Evolutionary conservation across 2,113 vertebrate genomes (phyloP).

Genomic region (Micronycteris hirsuta): DNA sequence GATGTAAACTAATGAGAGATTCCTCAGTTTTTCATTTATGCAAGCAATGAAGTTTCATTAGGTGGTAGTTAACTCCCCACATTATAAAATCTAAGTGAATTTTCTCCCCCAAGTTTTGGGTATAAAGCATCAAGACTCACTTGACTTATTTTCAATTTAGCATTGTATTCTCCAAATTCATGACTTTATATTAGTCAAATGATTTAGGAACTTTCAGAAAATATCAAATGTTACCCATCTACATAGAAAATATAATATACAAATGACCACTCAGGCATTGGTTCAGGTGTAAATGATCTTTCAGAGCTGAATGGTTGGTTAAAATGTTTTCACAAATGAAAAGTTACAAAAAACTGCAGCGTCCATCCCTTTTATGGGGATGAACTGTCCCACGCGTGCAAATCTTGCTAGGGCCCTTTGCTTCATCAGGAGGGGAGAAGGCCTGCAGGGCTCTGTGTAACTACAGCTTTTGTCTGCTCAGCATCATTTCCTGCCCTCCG

Average conservation of each 20-base stretch:
- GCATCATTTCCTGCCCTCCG: not conserved
- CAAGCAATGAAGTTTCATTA: not conserved
- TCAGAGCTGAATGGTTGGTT: not conserved
- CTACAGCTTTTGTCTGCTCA: not conserved
- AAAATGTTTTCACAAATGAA: not conserved
- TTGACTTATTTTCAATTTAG: conserved; percentile 2
- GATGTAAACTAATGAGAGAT: not conserved
- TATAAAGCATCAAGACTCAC: not conserved
- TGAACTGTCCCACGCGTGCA: not conserved
- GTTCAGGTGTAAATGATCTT: not conserved
- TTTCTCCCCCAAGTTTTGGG: not conserved
- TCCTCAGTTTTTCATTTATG: not conserved
- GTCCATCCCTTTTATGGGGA: not conserved
- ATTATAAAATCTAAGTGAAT: not conserved
- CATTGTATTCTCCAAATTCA: not conserved
- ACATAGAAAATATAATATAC: not conserved
- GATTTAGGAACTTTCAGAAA: conserved; percentile 11
- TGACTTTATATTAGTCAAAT: not conserved
- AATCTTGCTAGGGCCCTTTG: not conserved
- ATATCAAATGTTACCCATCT: not conserved
- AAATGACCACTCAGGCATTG: not conserved
- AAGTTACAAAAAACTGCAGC: not conserved
- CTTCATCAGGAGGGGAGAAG: not conserved
- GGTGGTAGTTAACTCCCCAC: not conserved
- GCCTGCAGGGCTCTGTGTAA: too few species aligned